A percentile compares a stretch with the other conserved stretches of the same genome.
Evolutionary conservation across 2,113 vertebrate species (phyloP).

Genomic region (Poeciliopsis occidentalis): DNA sequence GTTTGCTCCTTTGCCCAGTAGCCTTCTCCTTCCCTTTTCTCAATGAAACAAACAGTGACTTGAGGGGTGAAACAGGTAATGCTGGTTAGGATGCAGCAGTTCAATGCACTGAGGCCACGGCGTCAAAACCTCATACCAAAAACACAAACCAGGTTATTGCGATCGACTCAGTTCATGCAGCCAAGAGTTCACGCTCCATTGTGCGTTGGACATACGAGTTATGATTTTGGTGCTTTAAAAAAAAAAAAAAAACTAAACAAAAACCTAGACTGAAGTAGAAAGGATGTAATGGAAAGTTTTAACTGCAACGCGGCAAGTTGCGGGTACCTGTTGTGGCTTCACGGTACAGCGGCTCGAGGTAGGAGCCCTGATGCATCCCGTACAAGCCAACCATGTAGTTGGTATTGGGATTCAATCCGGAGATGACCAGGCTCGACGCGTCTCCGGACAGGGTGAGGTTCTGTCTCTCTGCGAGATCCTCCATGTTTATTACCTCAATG

Average conservation of each 20-base stretch:
- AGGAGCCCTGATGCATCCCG: slow-evolving; percentile 82
- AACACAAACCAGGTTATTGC: slow-evolving; percentile 50
- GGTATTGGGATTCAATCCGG: slow-evolving; percentile 85
- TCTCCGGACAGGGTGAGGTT: slow-evolving; percentile 85
- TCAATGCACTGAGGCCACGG: slow-evolving; percentile 13
- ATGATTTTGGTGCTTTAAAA: neutral
- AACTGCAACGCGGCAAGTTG: slow-evolving; percentile 30
- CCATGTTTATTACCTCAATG: slow-evolving; percentile 88
- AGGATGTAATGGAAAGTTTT: slow-evolving; percentile 4
- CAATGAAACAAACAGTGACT: slow-evolving; percentile 75
- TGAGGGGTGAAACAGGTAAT: slow-evolving; percentile 64
- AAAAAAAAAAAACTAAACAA: neutral
- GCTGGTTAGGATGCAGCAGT: slow-evolving; percentile 60
- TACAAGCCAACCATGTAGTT: slow-evolving; percentile 85
- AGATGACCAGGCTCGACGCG: slow-evolving; percentile 78
- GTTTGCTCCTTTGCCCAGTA: slow-evolving; percentile 22
- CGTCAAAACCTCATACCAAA: slow-evolving; percentile 15
- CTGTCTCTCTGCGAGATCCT: slow-evolving; percentile 56
- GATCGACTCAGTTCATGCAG: slow-evolving; percentile 56
- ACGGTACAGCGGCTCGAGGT: slow-evolving; percentile 81
- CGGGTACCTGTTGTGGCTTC: slow-evolving; percentile 84
- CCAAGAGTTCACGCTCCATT: slow-evolving; percentile 20
- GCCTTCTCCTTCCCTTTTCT: slow-evolving; percentile 49
- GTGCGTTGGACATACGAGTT: slow-evolving; percentile 22
- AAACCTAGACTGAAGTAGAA: slow-evolving; percentile 28